Evolutionary conservation across 1,140 invertebrate species (phyloP).

Genomic region (Heterodera carotae): DNA sequence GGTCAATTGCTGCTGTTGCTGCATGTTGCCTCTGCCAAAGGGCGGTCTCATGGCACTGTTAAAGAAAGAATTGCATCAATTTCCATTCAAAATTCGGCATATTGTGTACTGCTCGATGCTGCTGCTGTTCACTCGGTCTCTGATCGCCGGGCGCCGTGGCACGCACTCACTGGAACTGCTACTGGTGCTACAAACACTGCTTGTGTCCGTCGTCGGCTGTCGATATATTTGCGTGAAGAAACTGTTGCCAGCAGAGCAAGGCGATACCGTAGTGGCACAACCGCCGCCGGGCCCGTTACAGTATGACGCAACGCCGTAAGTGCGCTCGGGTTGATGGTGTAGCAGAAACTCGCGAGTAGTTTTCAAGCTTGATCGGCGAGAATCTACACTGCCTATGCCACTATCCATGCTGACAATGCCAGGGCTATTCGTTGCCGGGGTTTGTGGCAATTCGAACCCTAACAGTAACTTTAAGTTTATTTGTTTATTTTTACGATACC

Average conservation of each 20-base stretch:
- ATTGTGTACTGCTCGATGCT: not conserved
- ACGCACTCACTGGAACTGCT: not conserved
- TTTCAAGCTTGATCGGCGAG: conserved; percentile 38
- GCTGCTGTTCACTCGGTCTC: not conserved
- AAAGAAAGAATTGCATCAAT: not conserved
- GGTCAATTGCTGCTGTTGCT: no score
- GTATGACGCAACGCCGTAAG: not conserved
- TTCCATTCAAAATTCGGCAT: not conserved
- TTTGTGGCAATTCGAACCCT: not conserved
- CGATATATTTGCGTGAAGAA: conserved; percentile 12
- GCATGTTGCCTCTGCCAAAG: not conserved
- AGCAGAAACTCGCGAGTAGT: conserved; percentile 37
- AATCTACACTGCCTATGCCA: conserved; percentile 8
- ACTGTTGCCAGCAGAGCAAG: not conserved
- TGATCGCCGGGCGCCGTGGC: not conserved
- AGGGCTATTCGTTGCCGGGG: not conserved
- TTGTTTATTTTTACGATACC: conserved; percentile 4
- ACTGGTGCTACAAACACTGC: not conserved
- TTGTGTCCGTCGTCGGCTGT: not conserved
- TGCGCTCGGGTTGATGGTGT: conserved; percentile 5
- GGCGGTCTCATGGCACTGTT: not conserved
- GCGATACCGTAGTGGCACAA: not conserved
- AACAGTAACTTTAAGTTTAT: not conserved
- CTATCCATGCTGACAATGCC: conserved; percentile 18
- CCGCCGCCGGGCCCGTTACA: not conserved